These are phyloP conservation scores for Conopomorpha cramerella DNA, from an alignment of 1,140 invertebrate species.

Conservation along the genomic window DNA sequence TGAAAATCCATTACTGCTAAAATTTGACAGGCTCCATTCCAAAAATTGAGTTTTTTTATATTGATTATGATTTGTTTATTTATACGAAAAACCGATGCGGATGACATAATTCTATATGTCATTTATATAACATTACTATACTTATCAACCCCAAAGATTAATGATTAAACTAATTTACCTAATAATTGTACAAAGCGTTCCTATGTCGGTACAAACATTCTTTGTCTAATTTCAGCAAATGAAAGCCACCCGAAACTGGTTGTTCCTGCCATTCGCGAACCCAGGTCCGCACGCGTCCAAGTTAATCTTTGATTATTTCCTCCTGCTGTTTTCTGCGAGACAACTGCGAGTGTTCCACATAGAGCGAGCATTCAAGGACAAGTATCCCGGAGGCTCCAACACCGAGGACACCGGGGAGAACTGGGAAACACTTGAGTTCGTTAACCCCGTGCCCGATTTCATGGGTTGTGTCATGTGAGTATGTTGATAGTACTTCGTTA, in stretches of 20 bases:
- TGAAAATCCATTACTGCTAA: too few species aligned
- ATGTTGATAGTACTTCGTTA: too few species aligned
- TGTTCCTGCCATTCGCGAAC: constrained; percentile 84
- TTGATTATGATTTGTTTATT: too few species aligned
- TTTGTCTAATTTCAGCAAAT: constrained; percentile 56
- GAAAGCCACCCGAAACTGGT: constrained; percentile 81
- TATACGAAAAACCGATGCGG: too few species aligned
- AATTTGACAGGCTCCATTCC: too few species aligned
- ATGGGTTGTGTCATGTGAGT: constrained; percentile 72
- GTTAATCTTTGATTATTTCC: constrained; percentile 90
- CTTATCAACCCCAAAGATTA: too few species aligned
- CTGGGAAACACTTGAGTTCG: constrained; percentile 66
- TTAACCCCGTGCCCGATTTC: constrained; percentile 87
- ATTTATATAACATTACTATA: too few species aligned
- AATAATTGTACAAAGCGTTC: too few species aligned
- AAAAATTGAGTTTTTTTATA: too few species aligned
- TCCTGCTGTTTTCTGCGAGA: constrained; percentile 85
- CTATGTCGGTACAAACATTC: too few species aligned
- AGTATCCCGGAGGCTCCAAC: constrained; percentile 81
- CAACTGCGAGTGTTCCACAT: constrained; percentile 89
- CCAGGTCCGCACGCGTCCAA: constrained; percentile 77
- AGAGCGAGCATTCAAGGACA: constrained; percentile 68
- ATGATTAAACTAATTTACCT: too few species aligned
- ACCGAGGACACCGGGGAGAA: constrained; percentile 65
- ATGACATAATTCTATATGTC: too few species aligned